Conservation (phyloP, 92 coral and sea anemone genomes). For the Parazoanthus darwini region DNA sequence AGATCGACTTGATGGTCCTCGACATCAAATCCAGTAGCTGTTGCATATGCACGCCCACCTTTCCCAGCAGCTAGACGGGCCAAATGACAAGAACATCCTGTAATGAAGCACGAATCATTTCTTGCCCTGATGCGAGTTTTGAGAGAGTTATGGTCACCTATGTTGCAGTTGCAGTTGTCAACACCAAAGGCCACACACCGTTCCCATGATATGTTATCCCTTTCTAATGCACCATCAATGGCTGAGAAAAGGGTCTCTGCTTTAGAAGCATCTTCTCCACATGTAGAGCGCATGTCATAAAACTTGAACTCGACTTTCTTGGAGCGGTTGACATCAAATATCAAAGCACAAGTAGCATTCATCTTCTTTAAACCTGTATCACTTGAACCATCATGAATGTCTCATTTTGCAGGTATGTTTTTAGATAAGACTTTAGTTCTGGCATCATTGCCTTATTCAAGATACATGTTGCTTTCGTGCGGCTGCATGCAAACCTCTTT, state of each 20-base stretch:
- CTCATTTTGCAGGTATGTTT: conserved; percentile 43
- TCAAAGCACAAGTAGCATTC: conserved; percentile 46
- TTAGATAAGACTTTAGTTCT: conserved; percentile 44
- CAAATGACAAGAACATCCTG: conserved; percentile 48
- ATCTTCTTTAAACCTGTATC: conserved; percentile 46
- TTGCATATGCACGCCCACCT: conserved; percentile 45
- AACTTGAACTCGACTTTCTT: conserved; percentile 43
- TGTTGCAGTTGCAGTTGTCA: conserved; percentile 49
- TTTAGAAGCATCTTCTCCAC: conserved; percentile 49
- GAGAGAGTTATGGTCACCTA: conserved; percentile 49
- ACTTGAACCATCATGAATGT: conserved; percentile 51
- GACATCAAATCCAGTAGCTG: conserved; percentile 45
- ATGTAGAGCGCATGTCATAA: conserved; percentile 53
- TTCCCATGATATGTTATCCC: conserved; percentile 48
- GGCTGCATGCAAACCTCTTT: conserved; percentile 49
- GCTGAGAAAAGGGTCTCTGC: conserved; percentile 49
- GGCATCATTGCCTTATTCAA: conserved; percentile 49
- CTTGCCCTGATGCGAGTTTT: conserved; percentile 41
- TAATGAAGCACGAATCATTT: conserved; percentile 45
- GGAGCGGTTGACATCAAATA: conserved; percentile 47
- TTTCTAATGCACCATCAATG: conserved; percentile 50
- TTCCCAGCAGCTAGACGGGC: conserved; percentile 47
- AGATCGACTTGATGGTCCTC: conserved; percentile 51
- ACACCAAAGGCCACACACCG: conserved; percentile 51
- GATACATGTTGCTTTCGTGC: conserved; percentile 47